phyloP scores from a whole-genome alignment of 1,140 invertebrate species.

The Conopomorpha cramerella region DNA sequence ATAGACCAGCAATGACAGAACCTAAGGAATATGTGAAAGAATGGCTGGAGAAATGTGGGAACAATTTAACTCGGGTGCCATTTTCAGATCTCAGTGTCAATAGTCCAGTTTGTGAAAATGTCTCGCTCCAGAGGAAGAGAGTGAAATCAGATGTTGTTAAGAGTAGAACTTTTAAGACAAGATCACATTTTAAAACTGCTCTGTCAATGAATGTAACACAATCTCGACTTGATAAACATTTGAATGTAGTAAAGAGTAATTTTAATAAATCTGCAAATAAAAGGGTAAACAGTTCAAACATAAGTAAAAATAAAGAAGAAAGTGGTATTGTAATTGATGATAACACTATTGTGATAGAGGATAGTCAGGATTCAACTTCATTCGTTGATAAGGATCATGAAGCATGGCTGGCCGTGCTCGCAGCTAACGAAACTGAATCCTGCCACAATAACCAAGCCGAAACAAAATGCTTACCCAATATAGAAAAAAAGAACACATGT shows the following conservation, averaged over 20 bases:
- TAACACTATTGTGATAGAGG: slow-evolving; percentile 22
- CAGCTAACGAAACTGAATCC: slow-evolving; percentile 17
- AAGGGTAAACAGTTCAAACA: slow-evolving; percentile 2
- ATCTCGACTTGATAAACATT: slow-evolving; percentile 1
- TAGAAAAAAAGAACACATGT: background rate
- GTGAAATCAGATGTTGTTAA: background rate
- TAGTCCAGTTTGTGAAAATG: background rate
- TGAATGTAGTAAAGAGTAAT: slow-evolving; percentile 1
- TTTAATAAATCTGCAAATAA: background rate
- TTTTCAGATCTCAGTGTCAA: slow-evolving; percentile 30
- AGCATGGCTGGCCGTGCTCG: slow-evolving; percentile 23
- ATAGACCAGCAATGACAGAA: slow-evolving; percentile 26
- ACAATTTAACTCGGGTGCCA: slow-evolving; percentile 16
- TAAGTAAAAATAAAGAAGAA: slow-evolving; percentile 22
- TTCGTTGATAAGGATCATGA: slow-evolving; percentile 31
- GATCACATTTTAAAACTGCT: background rate
- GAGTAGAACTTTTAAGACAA: background rate
- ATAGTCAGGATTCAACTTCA: slow-evolving; percentile 17
- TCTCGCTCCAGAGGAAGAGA: background rate
- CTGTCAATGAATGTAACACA: background rate
- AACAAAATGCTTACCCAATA: background rate
- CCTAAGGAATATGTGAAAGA: slow-evolving; percentile 25
- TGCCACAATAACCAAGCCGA: background rate
- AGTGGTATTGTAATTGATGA: slow-evolving; percentile 32
- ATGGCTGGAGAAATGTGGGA: slow-evolving; percentile 28